These are phyloP conservation scores for Cassiopea xamachana DNA, from an alignment of 30 jellyfish, hydroid and myxozoan species.

Conservation along the genomic window DNA sequence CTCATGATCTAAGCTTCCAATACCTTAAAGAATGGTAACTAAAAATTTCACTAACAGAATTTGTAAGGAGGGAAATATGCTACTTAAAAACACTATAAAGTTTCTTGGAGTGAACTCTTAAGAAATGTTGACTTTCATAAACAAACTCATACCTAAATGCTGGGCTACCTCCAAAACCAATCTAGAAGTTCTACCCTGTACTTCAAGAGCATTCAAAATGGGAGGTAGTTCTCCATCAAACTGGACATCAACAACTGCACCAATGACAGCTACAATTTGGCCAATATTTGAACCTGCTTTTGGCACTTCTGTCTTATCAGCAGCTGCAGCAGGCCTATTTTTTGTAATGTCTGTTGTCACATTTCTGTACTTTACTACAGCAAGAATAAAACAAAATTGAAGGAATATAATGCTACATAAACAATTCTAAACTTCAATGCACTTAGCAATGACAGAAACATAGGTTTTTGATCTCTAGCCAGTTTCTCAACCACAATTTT, in stretches of 20 bases:
- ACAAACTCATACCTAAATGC: slow-evolving; percentile 87
- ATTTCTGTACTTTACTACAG: slow-evolving; percentile 79
- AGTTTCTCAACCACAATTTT: no score
- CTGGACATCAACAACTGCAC: slow-evolving; percentile 99
- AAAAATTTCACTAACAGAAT: no score
- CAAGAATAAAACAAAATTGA: neutral
- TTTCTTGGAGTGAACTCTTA: neutral
- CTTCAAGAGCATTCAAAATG: slow-evolving; percentile 98
- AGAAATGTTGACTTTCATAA: neutral
- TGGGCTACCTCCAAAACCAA: slow-evolving; percentile 99
- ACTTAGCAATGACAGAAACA: no score
- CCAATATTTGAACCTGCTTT: slow-evolving; percentile 76
- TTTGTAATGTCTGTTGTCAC: slow-evolving; percentile 85
- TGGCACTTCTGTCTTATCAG: slow-evolving; percentile 72
- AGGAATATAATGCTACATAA: no score
- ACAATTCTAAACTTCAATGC: no score
- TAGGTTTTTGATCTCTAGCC: no score
- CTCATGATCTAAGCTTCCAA: no score
- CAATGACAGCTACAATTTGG: slow-evolving; percentile 98
- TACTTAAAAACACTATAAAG: neutral
- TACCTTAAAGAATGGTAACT: no score
- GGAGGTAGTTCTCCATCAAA: slow-evolving; percentile 97
- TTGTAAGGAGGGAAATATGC: neutral
- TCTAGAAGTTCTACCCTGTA: slow-evolving; percentile 94
- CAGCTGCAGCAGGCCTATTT: slow-evolving; percentile 88